Evolutionary conservation across 2,797 vertebrate species (phyloP).

Genomic region (Parambassis ranga): DNA sequence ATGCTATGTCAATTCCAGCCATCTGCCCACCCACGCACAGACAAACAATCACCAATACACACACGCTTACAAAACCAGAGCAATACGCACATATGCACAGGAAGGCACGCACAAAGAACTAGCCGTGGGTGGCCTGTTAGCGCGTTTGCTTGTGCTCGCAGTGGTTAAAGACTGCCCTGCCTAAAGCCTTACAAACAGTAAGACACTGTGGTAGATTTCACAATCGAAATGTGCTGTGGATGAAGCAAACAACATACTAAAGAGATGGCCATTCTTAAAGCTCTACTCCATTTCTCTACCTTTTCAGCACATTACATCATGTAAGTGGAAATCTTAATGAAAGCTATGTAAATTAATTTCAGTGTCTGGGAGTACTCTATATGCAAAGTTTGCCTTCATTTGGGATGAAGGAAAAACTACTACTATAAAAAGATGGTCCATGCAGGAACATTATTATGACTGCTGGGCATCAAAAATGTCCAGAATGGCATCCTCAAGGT

Average conservation of each 20-base stretch:
- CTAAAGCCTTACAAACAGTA: slow-evolving; percentile 11
- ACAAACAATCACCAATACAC: background rate
- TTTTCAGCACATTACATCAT: background rate
- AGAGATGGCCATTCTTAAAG: background rate
- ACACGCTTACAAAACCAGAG: background rate
- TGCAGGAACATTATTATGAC: too few species aligned
- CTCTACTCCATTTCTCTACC: background rate
- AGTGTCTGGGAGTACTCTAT: too few species aligned
- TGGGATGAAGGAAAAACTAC: background rate
- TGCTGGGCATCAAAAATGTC: too few species aligned
- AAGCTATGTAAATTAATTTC: too few species aligned
- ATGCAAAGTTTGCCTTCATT: too few species aligned
- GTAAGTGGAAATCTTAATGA: background rate
- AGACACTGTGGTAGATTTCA: background rate
- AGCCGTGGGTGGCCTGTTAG: slow-evolving; percentile 36
- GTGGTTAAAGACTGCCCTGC: slow-evolving; percentile 11
- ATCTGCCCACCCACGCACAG: slow-evolving; percentile 10
- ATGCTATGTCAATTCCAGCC: slow-evolving; percentile 43
- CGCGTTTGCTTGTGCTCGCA: slow-evolving; percentile 28
- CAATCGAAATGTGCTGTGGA: background rate
- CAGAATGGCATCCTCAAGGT: too few species aligned
- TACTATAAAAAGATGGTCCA: background rate
- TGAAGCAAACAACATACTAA: background rate
- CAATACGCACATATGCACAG: background rate
- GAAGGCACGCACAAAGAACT: background rate